These are phyloP conservation scores for Penaeus monodon DNA, from an alignment of 2,888 invertebrate species.

Conservation along the genomic window DNA sequence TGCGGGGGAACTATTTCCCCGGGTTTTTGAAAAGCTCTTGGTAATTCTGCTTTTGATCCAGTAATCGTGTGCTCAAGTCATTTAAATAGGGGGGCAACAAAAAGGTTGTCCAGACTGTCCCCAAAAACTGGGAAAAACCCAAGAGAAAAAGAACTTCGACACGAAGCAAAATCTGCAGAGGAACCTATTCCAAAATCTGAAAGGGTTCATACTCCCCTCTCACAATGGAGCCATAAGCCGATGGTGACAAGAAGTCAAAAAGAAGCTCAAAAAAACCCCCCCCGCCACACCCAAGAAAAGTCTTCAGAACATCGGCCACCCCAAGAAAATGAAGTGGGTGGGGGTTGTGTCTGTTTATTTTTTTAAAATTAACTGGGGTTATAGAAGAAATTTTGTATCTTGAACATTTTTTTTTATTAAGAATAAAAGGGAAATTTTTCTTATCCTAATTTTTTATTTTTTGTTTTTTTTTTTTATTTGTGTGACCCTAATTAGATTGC, in stretches of 20 bases:
- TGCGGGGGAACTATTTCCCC: constrained; percentile 45
- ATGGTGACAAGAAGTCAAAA: constrained; percentile 65
- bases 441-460: too few species aligned
- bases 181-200: constrained; percentile 51
- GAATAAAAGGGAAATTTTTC: too few species aligned
- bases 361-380: constrained; percentile 5
- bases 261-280: constrained; percentile 45
- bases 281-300: too few species aligned
- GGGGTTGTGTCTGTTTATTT: background rate
- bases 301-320: background rate
- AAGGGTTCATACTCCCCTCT: constrained; percentile 56
- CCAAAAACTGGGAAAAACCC: constrained; percentile 17
- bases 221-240: constrained; percentile 58
- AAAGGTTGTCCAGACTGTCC: background rate
- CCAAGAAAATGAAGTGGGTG: constrained; percentile 30
- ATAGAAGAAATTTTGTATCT: constrained; percentile 1
- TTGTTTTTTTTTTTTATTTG: too few species aligned
- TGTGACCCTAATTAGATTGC: constrained; percentile 44
- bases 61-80: constrained; percentile 59
- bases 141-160: constrained; percentile 27
- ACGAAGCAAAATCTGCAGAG: constrained; percentile 22
- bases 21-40: constrained; percentile 8
- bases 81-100: constrained; percentile 52
- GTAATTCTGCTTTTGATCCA: constrained; percentile 27
- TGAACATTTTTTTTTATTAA: too few species aligned